Percentiles rank a stretch among this genome's conserved stretches.
Evolutionary conservation across 2,113 vertebrate species (phyloP).

Genomic region (Rafetus swinhoei): DNA sequence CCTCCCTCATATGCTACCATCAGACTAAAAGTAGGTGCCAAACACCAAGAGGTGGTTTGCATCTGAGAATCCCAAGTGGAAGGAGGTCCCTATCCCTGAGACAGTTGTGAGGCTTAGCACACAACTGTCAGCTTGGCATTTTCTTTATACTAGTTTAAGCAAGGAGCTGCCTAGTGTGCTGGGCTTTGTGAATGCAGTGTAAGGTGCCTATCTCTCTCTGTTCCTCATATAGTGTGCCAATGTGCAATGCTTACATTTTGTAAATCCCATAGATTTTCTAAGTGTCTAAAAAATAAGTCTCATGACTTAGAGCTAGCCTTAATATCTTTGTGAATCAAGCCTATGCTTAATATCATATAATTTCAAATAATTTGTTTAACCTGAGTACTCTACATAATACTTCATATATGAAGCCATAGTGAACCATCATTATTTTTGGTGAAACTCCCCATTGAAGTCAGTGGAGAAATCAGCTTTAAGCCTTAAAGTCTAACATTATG

Average conservation of each 20-base stretch:
- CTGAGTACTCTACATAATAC: background rate
- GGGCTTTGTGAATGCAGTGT: background rate
- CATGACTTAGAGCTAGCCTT: background rate
- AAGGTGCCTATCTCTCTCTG: no score
- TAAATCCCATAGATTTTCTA: background rate
- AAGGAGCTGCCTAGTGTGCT: background rate
- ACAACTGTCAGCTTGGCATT: background rate
- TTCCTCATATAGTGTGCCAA: no score
- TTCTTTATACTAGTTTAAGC: background rate
- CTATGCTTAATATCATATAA: background rate
- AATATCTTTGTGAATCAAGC: background rate
- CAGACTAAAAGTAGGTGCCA: background rate
- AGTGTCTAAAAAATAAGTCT: background rate
- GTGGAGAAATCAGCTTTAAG: background rate
- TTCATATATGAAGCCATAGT: background rate
- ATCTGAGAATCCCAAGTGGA: background rate
- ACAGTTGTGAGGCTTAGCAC: background rate
- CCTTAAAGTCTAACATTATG: background rate
- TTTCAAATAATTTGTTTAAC: background rate
- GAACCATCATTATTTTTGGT: fast-evolving
- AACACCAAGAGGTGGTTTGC: background rate
- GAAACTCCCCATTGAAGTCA: background rate
- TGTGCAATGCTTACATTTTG: background rate
- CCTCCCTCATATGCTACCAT: background rate
- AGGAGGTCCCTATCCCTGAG: background rate